Evolutionary conservation across 2,113 vertebrate species (phyloP).

Genomic region (Alexandromys fortis): DNA sequence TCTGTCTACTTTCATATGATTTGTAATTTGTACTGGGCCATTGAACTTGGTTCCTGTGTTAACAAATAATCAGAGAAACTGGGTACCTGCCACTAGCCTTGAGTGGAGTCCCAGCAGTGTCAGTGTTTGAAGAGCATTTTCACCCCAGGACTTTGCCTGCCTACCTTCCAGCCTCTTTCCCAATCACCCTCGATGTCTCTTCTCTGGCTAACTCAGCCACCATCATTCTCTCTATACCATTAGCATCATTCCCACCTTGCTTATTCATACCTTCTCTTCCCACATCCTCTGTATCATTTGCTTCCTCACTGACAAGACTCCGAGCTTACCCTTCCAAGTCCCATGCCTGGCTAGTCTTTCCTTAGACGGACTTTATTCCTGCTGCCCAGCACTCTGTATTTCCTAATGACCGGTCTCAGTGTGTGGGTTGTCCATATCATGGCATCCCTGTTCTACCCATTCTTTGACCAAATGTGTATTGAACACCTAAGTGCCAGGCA

Average conservation of each 20-base stretch:
- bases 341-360: not conserved
- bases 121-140: not conserved
- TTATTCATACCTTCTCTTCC: not conserved
- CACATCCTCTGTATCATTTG: not conserved
- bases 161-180: not conserved
- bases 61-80: not conserved
- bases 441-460: not conserved
- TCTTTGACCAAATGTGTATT: not conserved
- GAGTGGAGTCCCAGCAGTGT: not conserved
- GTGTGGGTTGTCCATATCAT: not conserved
- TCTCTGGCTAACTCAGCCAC: not conserved
- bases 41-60: not conserved
- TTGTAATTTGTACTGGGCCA: not conserved
- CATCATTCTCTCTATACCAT: not conserved
- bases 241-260: not conserved
- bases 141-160: not conserved
- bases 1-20: fast-evolving
- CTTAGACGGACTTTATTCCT: too few relatives aligned
- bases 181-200: fast-evolving
- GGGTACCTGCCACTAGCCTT: not conserved
- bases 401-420: not conserved
- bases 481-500: not conserved
- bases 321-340: not conserved
- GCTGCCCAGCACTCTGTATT: not conserved
- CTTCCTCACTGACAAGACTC: not conserved